Base-by-base conservation (phyloP, 2,888 invertebrate genomes). In the Abscondita cerata region DNA sequence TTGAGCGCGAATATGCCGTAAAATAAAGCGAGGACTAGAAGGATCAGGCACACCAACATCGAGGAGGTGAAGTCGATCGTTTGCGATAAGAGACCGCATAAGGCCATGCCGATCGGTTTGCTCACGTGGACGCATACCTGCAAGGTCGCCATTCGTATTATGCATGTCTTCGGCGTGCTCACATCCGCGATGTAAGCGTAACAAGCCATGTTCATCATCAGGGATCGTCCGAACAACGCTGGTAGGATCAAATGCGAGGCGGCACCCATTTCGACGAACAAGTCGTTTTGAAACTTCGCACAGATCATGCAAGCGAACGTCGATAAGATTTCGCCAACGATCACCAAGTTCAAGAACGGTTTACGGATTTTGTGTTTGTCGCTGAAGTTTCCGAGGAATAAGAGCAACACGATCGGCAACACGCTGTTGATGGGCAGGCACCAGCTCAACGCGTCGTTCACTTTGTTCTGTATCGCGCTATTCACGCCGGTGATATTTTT, bases 91-190 rank as follows among this genome's bases (percentile, higher is more conserved):
- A 73, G 62, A 9, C 75, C 79, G 57, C 76, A 75, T 13, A 78
- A 68, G 8, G 72, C 66, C 50, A 75, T 75, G 5, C 70, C 72
- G 0, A 73, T 56, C 0, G 77, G 75, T 4, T 66, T 62, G 31
- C 70, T 71, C 16, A 74, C 66, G 41, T 73, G 76, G 2, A 78
- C 66, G 6, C 75, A 72, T 20, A 78, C 76, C 62, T 79, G 78
- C 11, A 86, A 81, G n/a, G 86, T 72, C 9, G 87, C 87, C 44
- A 88, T 81, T 70, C 87, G 80, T 48, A 87, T 82, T 1, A 88
- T 88, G 19, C 88, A 81, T 64, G 84, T 82, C 68, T 87, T 85
- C 12, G 83, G 59, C 0, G 84, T 80, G 33, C 87, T 80, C 1
- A 79, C 75, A 65, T 81, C 80, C 2, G 79, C 80, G n/a, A 81